Conservation (phyloP, 2,888 invertebrate genomes). For the Drosophila antonietae region DNA sequence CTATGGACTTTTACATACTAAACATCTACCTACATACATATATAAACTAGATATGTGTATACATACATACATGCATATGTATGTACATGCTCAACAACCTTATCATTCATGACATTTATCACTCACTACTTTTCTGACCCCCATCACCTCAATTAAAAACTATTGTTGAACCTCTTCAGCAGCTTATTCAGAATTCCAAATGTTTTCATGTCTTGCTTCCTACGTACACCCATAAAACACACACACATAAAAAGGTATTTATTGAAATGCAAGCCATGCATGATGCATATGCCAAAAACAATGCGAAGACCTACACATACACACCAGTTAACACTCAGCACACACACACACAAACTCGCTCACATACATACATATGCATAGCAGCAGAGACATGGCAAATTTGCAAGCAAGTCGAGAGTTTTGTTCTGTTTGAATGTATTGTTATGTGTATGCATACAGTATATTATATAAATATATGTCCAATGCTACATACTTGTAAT, state of each 20-base stretch:
- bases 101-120: constrained; percentile 3
- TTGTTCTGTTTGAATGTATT: constrained; percentile 68
- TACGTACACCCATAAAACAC: constrained; percentile 2
- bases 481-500: not conserved
- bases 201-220: constrained; percentile 23
- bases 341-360: constrained; percentile 8
- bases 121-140: not conserved
- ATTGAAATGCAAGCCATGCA: constrained; percentile 44
- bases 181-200: constrained; percentile 39
- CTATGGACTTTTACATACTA: no score
- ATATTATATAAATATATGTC: constrained; percentile 20
- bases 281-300: constrained; percentile 54
- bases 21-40: no score
- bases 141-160: not conserved
- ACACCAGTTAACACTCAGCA: constrained; percentile 18
- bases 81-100: not conserved
- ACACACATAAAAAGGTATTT: constrained; percentile 4
- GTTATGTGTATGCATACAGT: constrained; percentile 32
- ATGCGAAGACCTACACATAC: constrained; percentile 31
- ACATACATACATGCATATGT: no score
- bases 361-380: not conserved
- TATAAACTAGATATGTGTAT: no score
- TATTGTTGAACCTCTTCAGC: constrained; percentile 25
- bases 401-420: constrained; percentile 58
- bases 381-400: constrained; percentile 40